Conservation (phyloP, 2,797 vertebrate species). For the Anolis apletophallus region DNA sequence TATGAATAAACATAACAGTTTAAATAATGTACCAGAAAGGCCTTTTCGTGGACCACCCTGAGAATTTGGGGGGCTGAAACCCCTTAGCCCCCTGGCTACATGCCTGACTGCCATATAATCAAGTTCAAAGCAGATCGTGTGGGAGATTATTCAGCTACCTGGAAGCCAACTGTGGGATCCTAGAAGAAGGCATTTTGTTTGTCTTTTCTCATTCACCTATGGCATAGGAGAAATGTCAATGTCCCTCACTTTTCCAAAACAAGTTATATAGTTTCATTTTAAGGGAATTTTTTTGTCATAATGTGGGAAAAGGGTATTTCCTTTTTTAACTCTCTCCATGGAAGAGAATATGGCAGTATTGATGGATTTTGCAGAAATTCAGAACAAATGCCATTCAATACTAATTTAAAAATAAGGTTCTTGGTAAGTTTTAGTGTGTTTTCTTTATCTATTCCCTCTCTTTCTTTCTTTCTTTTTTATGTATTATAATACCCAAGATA, state of each 20-base stretch:
- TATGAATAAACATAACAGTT: too few relatives aligned
- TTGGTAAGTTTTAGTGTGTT: constrained; percentile 32
- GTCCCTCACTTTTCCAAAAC: background rate
- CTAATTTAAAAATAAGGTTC: constrained; percentile 30
- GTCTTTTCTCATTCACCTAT: background rate
- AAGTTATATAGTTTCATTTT: background rate
- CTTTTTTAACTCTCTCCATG: background rate
- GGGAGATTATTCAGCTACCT: too few relatives aligned
- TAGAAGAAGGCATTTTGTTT: background rate
- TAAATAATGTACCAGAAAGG: too few relatives aligned
- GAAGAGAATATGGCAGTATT: background rate
- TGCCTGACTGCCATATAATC: too few relatives aligned
- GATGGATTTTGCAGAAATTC: constrained; percentile 7
- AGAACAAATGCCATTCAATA: constrained; percentile 44
- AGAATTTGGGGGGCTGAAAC: too few relatives aligned
- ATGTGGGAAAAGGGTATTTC: background rate
- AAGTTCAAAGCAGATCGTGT: too few relatives aligned
- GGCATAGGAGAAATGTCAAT: background rate
- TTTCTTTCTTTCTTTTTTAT: constrained; percentile 34
- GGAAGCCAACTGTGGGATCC: background rate
- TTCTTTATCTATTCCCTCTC: constrained; percentile 16
- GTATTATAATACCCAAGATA: constrained; percentile 42
- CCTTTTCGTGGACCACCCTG: too few relatives aligned
- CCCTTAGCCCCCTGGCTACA: too few relatives aligned
- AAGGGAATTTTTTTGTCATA: background rate